Base-by-base conservation (phyloP, 1,140 invertebrate genomes). In the Lanistes nyassanus region DNA sequence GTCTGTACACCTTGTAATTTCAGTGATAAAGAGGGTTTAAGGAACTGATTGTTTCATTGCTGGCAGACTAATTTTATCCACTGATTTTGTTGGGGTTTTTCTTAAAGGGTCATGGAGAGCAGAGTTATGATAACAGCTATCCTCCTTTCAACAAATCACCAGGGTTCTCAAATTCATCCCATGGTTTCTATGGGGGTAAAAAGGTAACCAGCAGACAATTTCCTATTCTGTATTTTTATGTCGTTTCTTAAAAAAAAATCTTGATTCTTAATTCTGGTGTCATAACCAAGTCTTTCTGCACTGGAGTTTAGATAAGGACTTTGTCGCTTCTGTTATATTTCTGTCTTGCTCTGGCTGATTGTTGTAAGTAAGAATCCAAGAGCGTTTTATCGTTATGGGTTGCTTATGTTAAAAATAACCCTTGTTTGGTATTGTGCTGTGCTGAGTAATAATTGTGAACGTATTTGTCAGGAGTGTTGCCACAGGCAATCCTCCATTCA, bases 51-150 rank as follows among this genome's bases (percentile, higher is more conserved):
- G n/a, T n/a, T n/a, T n/a, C n/a, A n/a, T n/a, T n/a, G n/a, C n/a
- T n/a, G n/a, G n/a, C n/a, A n/a, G n/a, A n/a, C n/a, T n/a, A n/a
- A n/a, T n/a, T n/a, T n/a, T n/a, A n/a, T n/a, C n/a, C n/a, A n/a
- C n/a, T n/a, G n/a, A n/a, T 47, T 47, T 47, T 47, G 6, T 42
- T 42, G 6, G 13, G 6, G 3, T 62, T 72, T 26, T 68, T 34
- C 21, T 60, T 23, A n/a, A 26, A 67, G 65, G 65, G 65, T 39
- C 65, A 67, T 37, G 65, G 65, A 36, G 65, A 67, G 29, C 65
- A 36, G 6, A 29, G 65, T 19, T 67, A 42, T 67, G 65, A 67
- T n/a, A 39, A 39, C 37, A 39, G 65, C n/a, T 67, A 39, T 29
- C 37, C 65, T 42, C 34, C 65, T 6, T 67, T 67, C 39, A 36